A percentile compares a stretch with the other conserved stretches of the same genome.
These are phyloP conservation scores for Neomorphus geoffroyi DNA, from an alignment of 2,797 vertebrate species.

Conservation along the genomic window DNA sequence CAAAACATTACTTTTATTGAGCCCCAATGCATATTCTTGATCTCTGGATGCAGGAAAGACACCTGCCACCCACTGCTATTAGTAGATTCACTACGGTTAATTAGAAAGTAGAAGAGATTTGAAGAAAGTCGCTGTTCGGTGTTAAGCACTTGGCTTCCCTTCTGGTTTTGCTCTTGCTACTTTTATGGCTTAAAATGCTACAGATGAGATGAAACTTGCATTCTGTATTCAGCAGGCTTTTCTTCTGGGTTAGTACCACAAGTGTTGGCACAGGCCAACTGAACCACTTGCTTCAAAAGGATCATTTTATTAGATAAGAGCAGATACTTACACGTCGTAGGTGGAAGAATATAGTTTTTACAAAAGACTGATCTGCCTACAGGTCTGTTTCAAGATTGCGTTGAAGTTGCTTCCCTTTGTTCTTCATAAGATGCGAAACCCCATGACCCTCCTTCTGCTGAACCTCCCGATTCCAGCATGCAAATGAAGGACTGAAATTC, in stretches of 20 bases:
- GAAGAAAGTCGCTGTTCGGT: constrained; percentile 19
- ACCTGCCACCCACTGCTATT: neutral
- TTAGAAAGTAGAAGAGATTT: neutral
- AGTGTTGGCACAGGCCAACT: neutral
- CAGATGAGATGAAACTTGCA: neutral
- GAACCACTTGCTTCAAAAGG: constrained; percentile 34
- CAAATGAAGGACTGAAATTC: neutral
- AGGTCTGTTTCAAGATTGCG: neutral
- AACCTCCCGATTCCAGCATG: neutral
- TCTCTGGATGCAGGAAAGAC: neutral
- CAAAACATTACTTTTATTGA: neutral
- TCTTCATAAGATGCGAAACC: neutral
- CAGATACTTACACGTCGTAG: neutral
- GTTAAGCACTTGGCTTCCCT: constrained; percentile 13
- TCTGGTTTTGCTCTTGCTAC: neutral
- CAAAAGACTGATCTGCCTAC: neutral
- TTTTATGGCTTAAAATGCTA: constrained; percentile 27
- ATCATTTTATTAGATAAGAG: constrained; percentile 12
- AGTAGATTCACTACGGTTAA: neutral
- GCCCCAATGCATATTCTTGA: fast-evolving
- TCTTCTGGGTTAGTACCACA: neutral
- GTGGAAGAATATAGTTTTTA: neutral
- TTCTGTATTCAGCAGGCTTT: neutral
- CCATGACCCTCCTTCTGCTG: neutral
- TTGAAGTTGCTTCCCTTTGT: constrained; percentile 35